Evolutionary conservation across 2,888 invertebrate species (phyloP), one percentile per base, ranked within the genome.

Genomic region (Papilio demoleus): DNA sequence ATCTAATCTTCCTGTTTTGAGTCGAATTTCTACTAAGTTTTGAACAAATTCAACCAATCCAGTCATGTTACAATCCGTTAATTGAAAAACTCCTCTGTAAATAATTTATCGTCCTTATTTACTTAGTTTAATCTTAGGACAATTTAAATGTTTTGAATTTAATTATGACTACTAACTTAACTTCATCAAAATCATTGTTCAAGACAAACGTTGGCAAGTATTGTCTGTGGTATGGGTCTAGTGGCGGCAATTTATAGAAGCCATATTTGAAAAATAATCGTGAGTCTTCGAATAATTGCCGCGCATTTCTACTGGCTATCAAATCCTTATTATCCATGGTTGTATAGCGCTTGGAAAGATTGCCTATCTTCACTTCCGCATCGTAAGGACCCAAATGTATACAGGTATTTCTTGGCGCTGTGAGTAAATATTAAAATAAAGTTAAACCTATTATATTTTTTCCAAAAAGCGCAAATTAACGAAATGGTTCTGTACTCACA

Each of bases 1-100:
- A 65, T 74, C 73, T 5, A 62, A 34, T 71, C 73, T 72, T 31
- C 67, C 47, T 4, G 56, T 68, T 12, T 68, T 67, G 67, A 68
- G 31, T n/a, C 72, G 70, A 53, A 74, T 1, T 61, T 71, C 70
- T 11, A 73, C 24, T 1, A 40, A 38, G 8, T 70, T 34, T 61
- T 70, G 53, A 19, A 63, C 22, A 34, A 73, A 65, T n/a, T 42
- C 36, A 40, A 50, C 63, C 9, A 64, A 60, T 24, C 73, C 73
- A 24, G 47, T 61, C 9, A 70, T 12, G 42, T 14, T 42, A 3
- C 66, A 63, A 50, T 63, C 22, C 9, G 31, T 22, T 9, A 71
- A 17, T 17, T 70, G 22, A 40, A 73, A 11, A 27, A 45, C 17
- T 8, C 73, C 73, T 12, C 73, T 73, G 66, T 45, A 71, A 73